Evolutionary conservation across 2,888 invertebrate genomes (phyloP).

Genomic region (Drosophila cognata): DNA sequence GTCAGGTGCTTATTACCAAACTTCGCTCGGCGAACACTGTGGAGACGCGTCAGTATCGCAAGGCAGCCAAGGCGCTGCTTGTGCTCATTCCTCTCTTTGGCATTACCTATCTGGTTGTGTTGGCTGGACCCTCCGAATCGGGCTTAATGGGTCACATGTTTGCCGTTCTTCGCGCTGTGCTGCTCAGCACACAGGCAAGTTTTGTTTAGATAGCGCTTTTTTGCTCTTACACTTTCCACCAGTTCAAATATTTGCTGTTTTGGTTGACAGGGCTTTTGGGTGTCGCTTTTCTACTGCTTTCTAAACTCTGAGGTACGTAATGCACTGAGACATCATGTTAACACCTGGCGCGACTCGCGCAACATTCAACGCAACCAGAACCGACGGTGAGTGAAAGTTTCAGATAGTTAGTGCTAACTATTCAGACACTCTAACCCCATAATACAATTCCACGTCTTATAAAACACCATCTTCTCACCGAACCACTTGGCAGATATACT

Average conservation of each 20-base stretch:
- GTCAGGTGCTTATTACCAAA: constrained; percentile 95
- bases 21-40: constrained; percentile 94
- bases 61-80: constrained; percentile 95
- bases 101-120: constrained; percentile 94
- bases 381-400: constrained; percentile 77
- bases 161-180: constrained; percentile 91
- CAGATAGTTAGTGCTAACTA: constrained; percentile 28
- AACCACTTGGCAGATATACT: constrained; percentile 77
- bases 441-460: constrained; percentile 17
- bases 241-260: constrained; percentile 39
- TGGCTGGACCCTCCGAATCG: constrained; percentile 91
- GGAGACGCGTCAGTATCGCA: constrained; percentile 95
- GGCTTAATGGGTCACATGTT: constrained; percentile 91
- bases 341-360: constrained; percentile 84
- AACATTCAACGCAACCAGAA: constrained; percentile 84
- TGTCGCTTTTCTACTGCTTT: constrained; percentile 96
- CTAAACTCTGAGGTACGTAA: constrained; percentile 96
- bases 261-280: constrained; percentile 91
- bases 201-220: constrained; percentile 8
- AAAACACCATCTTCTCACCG: constrained; percentile 14
- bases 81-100: constrained; percentile 97
- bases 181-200: constrained; percentile 95
- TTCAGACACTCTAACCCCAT: constrained; percentile 10
- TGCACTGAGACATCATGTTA: constrained; percentile 90
- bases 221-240: neutral